These are phyloP conservation scores for Kryptopterus vitreolus DNA, from an alignment of 2,797 vertebrate species.

Conservation along the genomic window DNA sequence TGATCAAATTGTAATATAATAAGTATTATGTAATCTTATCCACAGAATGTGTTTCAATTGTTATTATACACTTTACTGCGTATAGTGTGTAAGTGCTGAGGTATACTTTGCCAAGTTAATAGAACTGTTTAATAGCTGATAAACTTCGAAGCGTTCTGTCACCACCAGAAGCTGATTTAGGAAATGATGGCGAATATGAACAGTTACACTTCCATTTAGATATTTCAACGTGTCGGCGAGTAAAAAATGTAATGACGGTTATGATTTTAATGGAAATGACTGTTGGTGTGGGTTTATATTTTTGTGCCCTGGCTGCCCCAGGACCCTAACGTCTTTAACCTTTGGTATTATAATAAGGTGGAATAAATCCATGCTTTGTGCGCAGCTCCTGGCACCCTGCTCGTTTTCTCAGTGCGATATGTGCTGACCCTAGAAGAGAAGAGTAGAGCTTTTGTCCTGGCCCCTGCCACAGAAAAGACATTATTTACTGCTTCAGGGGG, in stretches of 20 bases:
- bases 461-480: constrained; percentile 63
- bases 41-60: not conserved
- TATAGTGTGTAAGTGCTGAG: not conserved
- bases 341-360: constrained; percentile 62
- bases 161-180: not conserved
- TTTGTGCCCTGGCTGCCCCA: constrained; percentile 57
- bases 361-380: constrained; percentile 64
- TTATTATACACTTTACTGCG: not conserved
- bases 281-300: constrained; percentile 48
- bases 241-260: not conserved
- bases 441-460: constrained; percentile 62
- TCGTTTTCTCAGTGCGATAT: constrained; percentile 60
- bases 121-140: not conserved
- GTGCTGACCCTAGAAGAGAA: constrained; percentile 62
- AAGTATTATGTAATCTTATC: not conserved
- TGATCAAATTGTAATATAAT: not conserved
- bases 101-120: not conserved
- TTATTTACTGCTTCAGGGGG: constrained; percentile 64
- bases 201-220: not conserved
- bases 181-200: not conserved
- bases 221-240: not conserved
- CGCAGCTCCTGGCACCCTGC: constrained; percentile 55
- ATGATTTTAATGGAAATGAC: not conserved
- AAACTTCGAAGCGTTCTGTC: not conserved
- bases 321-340: constrained; percentile 63